Conservation (phyloP, 37 sponge, comb jelly and placozoan genomes). For the Oscarella lobularis region DNA sequence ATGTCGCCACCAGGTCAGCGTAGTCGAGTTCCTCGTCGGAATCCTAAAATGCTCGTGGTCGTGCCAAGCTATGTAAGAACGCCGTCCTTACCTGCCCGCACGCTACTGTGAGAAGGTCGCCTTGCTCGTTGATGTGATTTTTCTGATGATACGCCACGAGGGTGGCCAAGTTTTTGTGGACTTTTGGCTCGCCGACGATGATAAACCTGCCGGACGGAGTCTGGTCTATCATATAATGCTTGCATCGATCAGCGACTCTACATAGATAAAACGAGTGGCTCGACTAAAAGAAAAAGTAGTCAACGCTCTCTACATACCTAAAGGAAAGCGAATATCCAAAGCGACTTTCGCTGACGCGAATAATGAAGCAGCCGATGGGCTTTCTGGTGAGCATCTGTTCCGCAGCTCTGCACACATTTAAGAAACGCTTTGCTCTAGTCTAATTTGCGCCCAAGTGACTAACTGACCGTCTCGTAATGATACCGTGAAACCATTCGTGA, state of each 20-base stretch:
- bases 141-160: constrained; percentile 31
- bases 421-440: too few species aligned
- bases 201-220: constrained; percentile 62
- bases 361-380: constrained; percentile 44
- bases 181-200: constrained; percentile 53
- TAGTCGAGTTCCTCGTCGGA: neutral
- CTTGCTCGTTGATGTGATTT: constrained; percentile 26
- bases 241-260: constrained; percentile 14
- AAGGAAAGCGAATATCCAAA: constrained; percentile 68
- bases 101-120: constrained; percentile 29
- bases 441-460: neutral
- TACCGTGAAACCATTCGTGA: constrained; percentile 71
- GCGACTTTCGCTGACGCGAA: constrained; percentile 49
- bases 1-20: neutral
- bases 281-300: too few species aligned
- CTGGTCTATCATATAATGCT: constrained; percentile 59
- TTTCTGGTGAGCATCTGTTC: constrained; percentile 48
- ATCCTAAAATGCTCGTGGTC: too few species aligned
- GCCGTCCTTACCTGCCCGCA: constrained; percentile 49
- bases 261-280: too few species aligned
- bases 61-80: too few species aligned
- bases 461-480: constrained; percentile 27
- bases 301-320: constrained; percentile 18
- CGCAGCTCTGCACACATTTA: constrained; percentile 18
- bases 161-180: constrained; percentile 35